Evolutionary conservation across 2,113 vertebrate genomes (phyloP).

Genomic region (Lepus europaeus): DNA sequence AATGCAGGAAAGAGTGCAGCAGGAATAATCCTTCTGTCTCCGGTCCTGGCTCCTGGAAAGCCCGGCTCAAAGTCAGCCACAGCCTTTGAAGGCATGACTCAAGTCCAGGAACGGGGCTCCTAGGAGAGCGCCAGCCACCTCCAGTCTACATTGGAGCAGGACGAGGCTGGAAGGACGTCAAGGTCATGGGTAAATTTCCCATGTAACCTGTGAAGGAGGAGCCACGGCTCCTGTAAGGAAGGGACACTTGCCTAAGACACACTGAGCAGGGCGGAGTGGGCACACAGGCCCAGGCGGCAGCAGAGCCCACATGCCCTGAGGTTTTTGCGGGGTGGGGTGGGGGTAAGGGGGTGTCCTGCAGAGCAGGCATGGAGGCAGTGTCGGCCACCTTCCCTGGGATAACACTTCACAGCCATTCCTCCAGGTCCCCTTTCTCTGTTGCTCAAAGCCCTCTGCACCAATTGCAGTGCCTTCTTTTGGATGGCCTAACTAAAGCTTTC

Average conservation of each 20-base stretch:
- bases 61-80: neutral
- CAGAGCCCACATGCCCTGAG: neutral
- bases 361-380: no score
- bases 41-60: neutral
- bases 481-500: conserved; percentile 3
- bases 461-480: neutral
- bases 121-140: neutral
- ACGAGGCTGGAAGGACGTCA: neutral
- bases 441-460: neutral
- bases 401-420: neutral
- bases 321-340: no score
- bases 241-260: neutral
- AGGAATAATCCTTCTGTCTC: neutral
- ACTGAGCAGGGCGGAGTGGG: neutral
- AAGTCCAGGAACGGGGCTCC: no score
- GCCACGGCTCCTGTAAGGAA: neutral
- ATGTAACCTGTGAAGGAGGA: neutral
- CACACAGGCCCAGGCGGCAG: neutral
- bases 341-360: no score
- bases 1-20: neutral
- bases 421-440: neutral
- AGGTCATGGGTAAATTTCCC: neutral
- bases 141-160: neutral
- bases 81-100: neutral
- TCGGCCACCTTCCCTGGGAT: neutral